Conservation (phyloP, 1,140 invertebrate genomes). For the Hyles vespertilio region DNA sequence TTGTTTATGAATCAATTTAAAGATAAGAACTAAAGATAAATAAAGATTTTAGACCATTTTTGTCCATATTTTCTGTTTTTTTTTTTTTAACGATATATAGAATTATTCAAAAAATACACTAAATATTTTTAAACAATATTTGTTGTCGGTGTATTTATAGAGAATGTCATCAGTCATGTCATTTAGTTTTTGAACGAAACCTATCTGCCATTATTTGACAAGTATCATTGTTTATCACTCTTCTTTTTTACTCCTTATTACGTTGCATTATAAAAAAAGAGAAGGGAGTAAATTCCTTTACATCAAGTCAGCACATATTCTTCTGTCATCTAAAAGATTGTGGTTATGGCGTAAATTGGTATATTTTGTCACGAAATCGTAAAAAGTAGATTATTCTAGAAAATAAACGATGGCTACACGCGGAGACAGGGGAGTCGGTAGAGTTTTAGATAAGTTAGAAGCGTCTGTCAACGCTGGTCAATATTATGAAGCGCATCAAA, state of each 20-base stretch:
- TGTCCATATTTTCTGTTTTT: too few species aligned
- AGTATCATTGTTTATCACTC: background rate
- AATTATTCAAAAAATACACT: too few species aligned
- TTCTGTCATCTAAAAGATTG: slow-evolving; percentile 6
- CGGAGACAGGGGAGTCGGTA: slow-evolving; percentile 55
- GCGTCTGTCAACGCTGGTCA: slow-evolving; percentile 88
- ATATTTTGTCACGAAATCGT: slow-evolving; percentile 20
- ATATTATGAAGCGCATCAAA: slow-evolving; percentile 98
- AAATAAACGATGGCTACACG: slow-evolving; percentile 54
- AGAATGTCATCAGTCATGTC: too few species aligned
- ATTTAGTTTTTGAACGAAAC: background rate
- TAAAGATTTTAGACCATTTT: too few species aligned
- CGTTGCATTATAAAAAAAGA: background rate
- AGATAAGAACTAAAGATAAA: too few species aligned
- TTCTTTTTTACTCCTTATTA: too few species aligned
- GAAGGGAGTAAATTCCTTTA: background rate
- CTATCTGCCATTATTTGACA: background rate
- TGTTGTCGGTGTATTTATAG: too few species aligned
- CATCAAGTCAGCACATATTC: background rate
- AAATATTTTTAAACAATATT: too few species aligned
- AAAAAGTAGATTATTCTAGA: slow-evolving; percentile 28
- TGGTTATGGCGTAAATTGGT: slow-evolving; percentile 37
- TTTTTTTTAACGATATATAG: too few species aligned
- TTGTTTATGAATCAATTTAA: too few species aligned
- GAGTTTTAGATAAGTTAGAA: slow-evolving; percentile 86